Conservation (phyloP, 2,888 invertebrate species). For the Leptarthrus brevirostris region DNA sequence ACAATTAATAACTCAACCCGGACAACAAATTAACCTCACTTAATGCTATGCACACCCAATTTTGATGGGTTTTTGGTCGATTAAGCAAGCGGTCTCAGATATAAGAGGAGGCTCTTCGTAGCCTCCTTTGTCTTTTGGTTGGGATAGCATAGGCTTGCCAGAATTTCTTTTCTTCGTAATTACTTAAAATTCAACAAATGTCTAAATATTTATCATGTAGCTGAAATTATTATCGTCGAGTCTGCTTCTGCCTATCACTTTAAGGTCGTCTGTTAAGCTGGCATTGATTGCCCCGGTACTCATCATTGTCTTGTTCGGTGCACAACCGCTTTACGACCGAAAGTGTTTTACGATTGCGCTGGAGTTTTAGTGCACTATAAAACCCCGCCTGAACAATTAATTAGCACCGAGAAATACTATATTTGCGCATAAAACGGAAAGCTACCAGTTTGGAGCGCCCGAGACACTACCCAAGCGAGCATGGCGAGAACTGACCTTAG, state of each 20-base stretch:
- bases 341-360: conserved; percentile 46
- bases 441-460: conserved; percentile 27
- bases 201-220: conserved; percentile 25
- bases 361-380: conserved; percentile 49
- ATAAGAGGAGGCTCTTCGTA: too few species aligned
- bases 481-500: conserved; percentile 27
- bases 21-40: conserved; percentile 44
- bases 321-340: conserved; percentile 20
- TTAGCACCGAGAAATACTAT: conserved; percentile 53
- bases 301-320: conserved; percentile 2
- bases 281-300: not conserved
- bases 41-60: conserved; percentile 52
- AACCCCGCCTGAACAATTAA: conserved; percentile 55
- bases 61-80: conserved; percentile 45
- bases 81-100: conserved; percentile 9
- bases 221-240: conserved; percentile 35
- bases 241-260: conserved; percentile 23
- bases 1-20: conserved; percentile 48
- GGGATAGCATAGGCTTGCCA: not conserved
- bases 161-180: conserved; percentile 53
- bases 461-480: conserved; percentile 34
- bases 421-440: conserved; percentile 44
- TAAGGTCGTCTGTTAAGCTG: not conserved
- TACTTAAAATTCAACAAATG: conserved; percentile 52
- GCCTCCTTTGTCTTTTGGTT: too few species aligned